Evolutionary conservation across 2,113 vertebrate species (phyloP).

Genomic region (Cephalophus harveyi): DNA sequence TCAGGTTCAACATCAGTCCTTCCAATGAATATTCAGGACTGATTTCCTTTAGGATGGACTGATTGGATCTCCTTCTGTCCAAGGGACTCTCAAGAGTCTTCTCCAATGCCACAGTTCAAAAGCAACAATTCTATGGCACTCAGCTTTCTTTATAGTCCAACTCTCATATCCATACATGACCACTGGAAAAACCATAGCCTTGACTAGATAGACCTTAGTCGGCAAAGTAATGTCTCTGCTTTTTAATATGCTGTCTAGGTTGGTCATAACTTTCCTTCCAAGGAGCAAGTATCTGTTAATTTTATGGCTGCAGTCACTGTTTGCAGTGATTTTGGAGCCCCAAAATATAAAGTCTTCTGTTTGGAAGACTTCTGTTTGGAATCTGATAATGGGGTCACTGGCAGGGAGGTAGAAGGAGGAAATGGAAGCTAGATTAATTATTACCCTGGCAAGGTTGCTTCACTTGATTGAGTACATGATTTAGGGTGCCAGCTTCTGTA

Average conservation of each 20-base stretch:
- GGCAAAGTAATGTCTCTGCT: background rate
- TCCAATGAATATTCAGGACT: background rate
- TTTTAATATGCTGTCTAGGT: background rate
- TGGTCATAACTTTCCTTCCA: background rate
- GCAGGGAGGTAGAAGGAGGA: accelerated
- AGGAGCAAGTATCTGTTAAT: background rate
- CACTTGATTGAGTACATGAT: background rate
- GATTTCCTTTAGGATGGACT: background rate
- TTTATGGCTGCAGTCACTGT: background rate
- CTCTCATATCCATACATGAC: background rate
- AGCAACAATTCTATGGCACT: background rate
- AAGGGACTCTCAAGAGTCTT: background rate
- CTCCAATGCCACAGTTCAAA: background rate
- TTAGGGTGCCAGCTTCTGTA: accelerated
- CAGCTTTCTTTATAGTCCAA: background rate
- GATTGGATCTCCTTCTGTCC: background rate
- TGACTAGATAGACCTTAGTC: background rate
- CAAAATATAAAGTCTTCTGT: background rate
- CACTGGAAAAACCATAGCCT: background rate
- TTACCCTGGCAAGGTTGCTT: background rate
- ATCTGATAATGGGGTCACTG: accelerated
- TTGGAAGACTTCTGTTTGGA: background rate
- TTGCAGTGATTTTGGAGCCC: background rate
- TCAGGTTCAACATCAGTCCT: no score
- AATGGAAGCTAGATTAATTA: background rate